phyloP scores from a whole-genome alignment of 2,113 vertebrate genomes.

The Chunga burmeisteri region DNA sequence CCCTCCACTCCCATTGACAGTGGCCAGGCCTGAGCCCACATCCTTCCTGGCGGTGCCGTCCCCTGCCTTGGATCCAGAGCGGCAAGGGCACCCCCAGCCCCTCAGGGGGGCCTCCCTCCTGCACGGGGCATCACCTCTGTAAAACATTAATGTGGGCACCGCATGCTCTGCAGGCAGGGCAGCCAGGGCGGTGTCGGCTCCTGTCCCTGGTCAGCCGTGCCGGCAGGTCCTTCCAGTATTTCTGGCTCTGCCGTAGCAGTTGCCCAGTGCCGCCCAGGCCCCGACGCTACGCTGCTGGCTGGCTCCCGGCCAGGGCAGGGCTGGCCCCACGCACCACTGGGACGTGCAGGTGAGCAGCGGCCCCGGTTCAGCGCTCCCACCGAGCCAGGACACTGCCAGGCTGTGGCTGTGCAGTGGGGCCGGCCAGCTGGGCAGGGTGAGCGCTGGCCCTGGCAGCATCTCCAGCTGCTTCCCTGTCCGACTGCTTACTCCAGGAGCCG shows the following conservation, averaged over 20 bases:
- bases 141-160: rapidly evolving
- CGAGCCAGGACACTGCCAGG: rapidly evolving
- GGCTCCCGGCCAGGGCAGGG: neutral
- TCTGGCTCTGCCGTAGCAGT: neutral
- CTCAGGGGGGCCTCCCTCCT: rapidly evolving
- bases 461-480: neutral
- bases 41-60: rapidly evolving
- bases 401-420: neutral
- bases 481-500: neutral
- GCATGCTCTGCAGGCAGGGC: neutral
- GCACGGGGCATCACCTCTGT: rapidly evolving
- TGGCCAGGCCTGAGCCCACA: rapidly evolving
- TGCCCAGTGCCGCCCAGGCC: neutral
- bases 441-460: too few species aligned
- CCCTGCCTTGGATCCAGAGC: rapidly evolving
- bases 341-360: rapidly evolving
- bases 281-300: neutral
- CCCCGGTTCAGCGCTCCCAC: rapidly evolving
- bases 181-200: neutral
- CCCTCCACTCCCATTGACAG: too few species aligned
- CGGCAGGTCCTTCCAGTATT: slow-evolving; percentile 34
- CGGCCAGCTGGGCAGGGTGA: neutral
- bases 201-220: neutral
- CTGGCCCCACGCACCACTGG: neutral
- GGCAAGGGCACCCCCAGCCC: neutral